A percentile compares a stretch with the other conserved stretches of the same genome.
Evolutionary conservation across 1,140 invertebrate species (phyloP).

Genomic region (Apis mellifera): Amel_HAv3.1 CM009938.2:1073501-1074000

Average conservation of each 20-base stretch:
- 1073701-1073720: slow-evolving; percentile 69
- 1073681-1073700: slow-evolving; percentile 71
- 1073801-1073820: slow-evolving; percentile 63
- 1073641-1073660: slow-evolving; percentile 70
- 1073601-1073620: background rate
- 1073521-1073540: background rate
- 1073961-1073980: background rate
- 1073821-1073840: slow-evolving; percentile 64
- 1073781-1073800: slow-evolving; percentile 37
- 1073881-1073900: slow-evolving; percentile 47
- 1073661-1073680: slow-evolving; percentile 71
- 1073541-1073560: background rate
- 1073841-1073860: slow-evolving; percentile 70
- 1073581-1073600: slow-evolving; percentile 5
- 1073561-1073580: background rate
- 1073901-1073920: slow-evolving; percentile 18
- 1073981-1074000: background rate
- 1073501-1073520: background rate
- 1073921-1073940: slow-evolving; percentile 22
- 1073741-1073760: slow-evolving; percentile 67
- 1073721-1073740: slow-evolving; percentile 73
- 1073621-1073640: slow-evolving; percentile 37
- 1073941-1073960: background rate
- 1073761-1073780: slow-evolving; percentile 59
- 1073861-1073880: slow-evolving; percentile 56